A percentile compares a stretch with the other conserved stretches of the same genome.
Conservation (phyloP, 1,140 invertebrate genomes). For the Pseudomyrmex gracilis region DNA sequence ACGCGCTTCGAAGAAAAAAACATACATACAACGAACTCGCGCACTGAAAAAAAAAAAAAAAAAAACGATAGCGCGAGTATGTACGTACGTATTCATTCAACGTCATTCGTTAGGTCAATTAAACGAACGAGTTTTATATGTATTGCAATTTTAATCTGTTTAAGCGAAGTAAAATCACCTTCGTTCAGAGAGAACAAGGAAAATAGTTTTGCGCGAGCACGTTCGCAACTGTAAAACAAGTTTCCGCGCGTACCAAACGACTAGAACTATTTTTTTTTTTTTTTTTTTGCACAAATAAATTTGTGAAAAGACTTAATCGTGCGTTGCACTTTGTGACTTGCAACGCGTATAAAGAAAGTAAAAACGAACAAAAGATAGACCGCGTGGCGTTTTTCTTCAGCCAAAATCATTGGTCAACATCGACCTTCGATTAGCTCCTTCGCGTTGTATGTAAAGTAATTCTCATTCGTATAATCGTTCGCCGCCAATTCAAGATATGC, state of each 20-base stretch:
- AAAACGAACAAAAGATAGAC: not conserved
- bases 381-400: not conserved
- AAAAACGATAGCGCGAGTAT: too few species aligned
- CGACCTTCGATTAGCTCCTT: not conserved
- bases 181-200: too few species aligned
- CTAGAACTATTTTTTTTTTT: not conserved
- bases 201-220: too few species aligned
- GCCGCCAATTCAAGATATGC: slow-evolving; percentile 45
- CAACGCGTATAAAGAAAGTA: not conserved
- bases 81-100: too few species aligned
- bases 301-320: not conserved
- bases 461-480: slow-evolving; percentile 16
- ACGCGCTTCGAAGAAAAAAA: not conserved
- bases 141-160: too few species aligned
- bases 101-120: too few species aligned
- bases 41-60: too few species aligned
- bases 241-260: too few species aligned
- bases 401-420: not conserved
- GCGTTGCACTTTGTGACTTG: not conserved
- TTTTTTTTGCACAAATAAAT: not conserved
- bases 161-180: too few species aligned
- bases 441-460: not conserved
- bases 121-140: too few species aligned
- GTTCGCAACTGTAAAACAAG: too few species aligned
- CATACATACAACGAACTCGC: not conserved